Base-by-base conservation (phyloP, 2,113 vertebrate genomes). In the Cheilinus undulatus region DNA sequence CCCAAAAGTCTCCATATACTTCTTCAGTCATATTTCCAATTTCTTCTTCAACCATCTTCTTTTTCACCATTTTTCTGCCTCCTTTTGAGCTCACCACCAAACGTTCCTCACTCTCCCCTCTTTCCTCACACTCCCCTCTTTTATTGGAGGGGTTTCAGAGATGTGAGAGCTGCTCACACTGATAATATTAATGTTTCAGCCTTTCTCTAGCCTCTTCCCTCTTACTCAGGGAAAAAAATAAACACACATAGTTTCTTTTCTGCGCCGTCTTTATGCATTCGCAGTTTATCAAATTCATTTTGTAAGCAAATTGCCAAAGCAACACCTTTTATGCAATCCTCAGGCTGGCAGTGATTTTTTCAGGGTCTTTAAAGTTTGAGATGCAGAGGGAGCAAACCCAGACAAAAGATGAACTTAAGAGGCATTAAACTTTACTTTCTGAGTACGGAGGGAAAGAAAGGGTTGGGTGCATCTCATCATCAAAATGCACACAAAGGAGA, bases 131-230 rank as follows among this genome's bases (percentile, higher is more conserved):
- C 74, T 78, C 30, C 17, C 58, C 40, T 68, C 65, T 83, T 78
- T 84, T 32, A 77, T 54, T 66, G 52, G 53, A 14, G 51, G 52
- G 66, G 58, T 68, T 42, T 77, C 53, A 48, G 50, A 65, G 86
- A 90, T 87, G 79, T 78, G 52, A 85, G 67, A 73, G 67, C 64
- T 48, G 68, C 80, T 76, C 69, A 59, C 73, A 63, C 80, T 23
- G 76, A 88, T 76, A 80, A 75, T 70, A 87, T 89, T 63, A 90
- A 92, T 86, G 78, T 90, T 91, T 90, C 70, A 90, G 89, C 77
- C 76, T 70, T 76, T 76, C 77, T 60, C 68, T 7, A 78, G 80
- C 80, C 65, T 64, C 63, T 77, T 82, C 46, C 54, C 32, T 83
- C 86, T 62, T 79, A 88, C 63, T 92, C 85, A 80, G 83, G 87